phyloP scores from a whole-genome alignment of 2,888 invertebrate species.

The Rhyacophila evoluta region DNA sequence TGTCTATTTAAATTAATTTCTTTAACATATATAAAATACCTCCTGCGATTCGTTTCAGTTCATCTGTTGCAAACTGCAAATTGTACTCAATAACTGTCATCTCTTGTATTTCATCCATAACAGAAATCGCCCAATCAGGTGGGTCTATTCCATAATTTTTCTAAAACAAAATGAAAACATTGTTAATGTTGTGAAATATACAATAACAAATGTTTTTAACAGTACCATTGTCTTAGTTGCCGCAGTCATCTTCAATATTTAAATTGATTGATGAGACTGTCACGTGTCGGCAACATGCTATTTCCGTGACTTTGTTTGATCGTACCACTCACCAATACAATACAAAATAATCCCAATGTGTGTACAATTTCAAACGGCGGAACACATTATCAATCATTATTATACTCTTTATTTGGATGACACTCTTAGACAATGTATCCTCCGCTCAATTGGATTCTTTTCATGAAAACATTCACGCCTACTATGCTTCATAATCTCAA shows the following conservation, averaged over 20 bases:
- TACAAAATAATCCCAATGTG: background rate
- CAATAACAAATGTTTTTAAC: background rate
- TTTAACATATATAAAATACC: too few relatives aligned
- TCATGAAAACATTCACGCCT: background rate
- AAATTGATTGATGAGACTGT: background rate
- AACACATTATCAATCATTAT: slow-evolving; percentile 13
- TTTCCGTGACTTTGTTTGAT: background rate
- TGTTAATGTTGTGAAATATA: background rate
- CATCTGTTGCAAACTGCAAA: slow-evolving; percentile 61
- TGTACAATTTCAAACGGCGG: background rate
- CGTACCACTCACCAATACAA: background rate
- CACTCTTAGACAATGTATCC: background rate
- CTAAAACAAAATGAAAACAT: slow-evolving; percentile 58
- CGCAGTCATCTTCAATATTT: background rate
- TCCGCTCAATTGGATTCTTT: background rate
- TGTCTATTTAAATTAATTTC: too few relatives aligned
- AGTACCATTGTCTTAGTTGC: background rate
- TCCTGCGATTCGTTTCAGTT: slow-evolving; percentile 62
- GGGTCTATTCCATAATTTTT: slow-evolving; percentile 62
- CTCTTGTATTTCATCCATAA: slow-evolving; percentile 65
- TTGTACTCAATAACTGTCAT: slow-evolving; percentile 66
- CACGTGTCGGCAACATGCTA: background rate
- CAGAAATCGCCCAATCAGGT: slow-evolving; percentile 63
- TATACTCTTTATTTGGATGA: background rate
- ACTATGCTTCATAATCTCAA: background rate